Conservation (phyloP, 2,113 vertebrate species). For the Ceuthmochares aereus region DNA sequence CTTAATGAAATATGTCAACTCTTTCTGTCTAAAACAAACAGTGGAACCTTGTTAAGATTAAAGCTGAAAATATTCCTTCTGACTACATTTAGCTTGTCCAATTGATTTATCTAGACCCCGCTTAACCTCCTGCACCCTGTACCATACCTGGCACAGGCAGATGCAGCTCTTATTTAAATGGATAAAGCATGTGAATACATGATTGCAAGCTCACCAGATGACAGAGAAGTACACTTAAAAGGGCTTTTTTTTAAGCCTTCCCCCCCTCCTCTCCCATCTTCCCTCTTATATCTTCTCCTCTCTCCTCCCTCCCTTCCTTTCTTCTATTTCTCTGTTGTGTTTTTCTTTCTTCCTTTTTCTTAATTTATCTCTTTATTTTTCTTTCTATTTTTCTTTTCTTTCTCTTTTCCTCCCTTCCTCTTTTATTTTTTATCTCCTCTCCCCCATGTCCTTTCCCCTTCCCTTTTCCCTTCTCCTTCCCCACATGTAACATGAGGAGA, state of each 20-base stretch:
- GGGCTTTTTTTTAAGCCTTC: rapidly evolving
- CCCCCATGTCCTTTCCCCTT: too few species aligned
- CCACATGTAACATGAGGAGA: background rate
- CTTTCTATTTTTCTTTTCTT: too few species aligned
- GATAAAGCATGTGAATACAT: background rate
- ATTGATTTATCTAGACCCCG: background rate
- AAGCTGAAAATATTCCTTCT: background rate
- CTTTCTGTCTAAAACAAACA: background rate
- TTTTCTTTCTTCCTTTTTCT: background rate
- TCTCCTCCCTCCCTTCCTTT: too few species aligned
- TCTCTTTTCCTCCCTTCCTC: too few species aligned
- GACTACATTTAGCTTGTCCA: background rate
- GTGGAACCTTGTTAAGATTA: background rate
- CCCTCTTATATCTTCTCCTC: background rate
- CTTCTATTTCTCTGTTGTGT: too few species aligned
- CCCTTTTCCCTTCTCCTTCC: background rate
- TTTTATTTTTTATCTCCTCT: too few species aligned
- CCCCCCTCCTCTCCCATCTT: too few species aligned
- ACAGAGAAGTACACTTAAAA: background rate
- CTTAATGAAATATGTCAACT: background rate
- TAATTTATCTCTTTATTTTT: background rate
- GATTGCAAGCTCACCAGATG: background rate
- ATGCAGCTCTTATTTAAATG: background rate
- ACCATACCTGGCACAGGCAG: background rate
- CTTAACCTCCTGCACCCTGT: background rate